Evolutionary conservation across 1,140 invertebrate genomes (phyloP).

Genomic region (Sinonovacula constricta): DNA sequence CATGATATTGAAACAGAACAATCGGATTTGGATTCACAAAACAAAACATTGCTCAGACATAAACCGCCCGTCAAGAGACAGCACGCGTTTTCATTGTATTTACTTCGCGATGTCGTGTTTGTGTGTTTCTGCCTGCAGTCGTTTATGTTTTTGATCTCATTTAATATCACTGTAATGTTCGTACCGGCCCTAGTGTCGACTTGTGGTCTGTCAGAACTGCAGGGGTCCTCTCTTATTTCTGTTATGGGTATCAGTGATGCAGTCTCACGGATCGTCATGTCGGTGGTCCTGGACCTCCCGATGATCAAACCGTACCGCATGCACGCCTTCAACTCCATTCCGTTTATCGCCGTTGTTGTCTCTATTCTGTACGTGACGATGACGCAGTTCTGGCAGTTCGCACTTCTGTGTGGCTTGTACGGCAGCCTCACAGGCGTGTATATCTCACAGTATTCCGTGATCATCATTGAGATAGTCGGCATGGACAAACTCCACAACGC

Average conservation of each 20-base stretch:
- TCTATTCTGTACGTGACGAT: slow-evolving; percentile 59
- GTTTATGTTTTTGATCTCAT: slow-evolving; percentile 63
- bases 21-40: too few species aligned
- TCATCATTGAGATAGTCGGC: slow-evolving; percentile 94
- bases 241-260: slow-evolving; percentile 64
- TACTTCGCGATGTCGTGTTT: slow-evolving; percentile 65
- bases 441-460: slow-evolving; percentile 94
- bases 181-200: slow-evolving; percentile 65
- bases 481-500: slow-evolving; percentile 94
- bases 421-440: slow-evolving; percentile 71
- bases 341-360: slow-evolving; percentile 57
- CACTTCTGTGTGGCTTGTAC: slow-evolving; percentile 58
- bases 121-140: slow-evolving; percentile 65
- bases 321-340: slow-evolving; percentile 60
- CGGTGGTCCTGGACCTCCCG: slow-evolving; percentile 61
- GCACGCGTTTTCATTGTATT: too few species aligned
- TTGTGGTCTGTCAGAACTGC: slow-evolving; percentile 53
- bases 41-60: too few species aligned
- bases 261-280: slow-evolving; percentile 58
- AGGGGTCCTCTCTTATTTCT: slow-evolving; percentile 62
- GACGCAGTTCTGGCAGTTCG: slow-evolving; percentile 54
- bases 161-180: slow-evolving; percentile 67
- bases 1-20: too few species aligned
- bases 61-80: too few species aligned
- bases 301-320: slow-evolving; percentile 58